phyloP scores from a whole-genome alignment of 2,888 invertebrate genomes.

The Polylopha cassiicola region DNA sequence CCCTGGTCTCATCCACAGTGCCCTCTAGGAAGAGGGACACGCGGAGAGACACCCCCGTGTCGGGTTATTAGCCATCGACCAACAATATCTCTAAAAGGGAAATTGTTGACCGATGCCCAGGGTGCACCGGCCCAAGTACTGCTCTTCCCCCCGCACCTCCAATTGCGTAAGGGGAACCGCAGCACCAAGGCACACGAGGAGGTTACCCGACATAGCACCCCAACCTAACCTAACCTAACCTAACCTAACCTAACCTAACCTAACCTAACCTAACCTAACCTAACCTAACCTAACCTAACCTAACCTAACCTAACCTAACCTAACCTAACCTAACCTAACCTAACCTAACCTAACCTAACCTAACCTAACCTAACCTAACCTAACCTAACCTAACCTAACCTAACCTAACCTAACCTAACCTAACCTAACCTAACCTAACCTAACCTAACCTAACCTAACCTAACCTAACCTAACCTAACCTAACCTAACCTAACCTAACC shows the following conservation, averaged over 20 bases:
- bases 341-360: conserved; percentile 13
- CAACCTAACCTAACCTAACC: no score
- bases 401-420: conserved; percentile 13
- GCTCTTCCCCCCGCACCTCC: no score
- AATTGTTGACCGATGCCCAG: no score
- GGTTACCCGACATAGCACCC: no score
- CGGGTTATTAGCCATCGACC: no score
- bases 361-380: conserved; percentile 13
- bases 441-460: conserved; percentile 17
- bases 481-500: conserved; percentile 17
- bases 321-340: conserved; percentile 13
- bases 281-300: conserved; percentile 13
- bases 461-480: conserved; percentile 17
- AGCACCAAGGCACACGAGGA: no score
- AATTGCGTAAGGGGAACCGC: no score
- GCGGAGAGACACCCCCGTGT: no score
- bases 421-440: conserved; percentile 16
- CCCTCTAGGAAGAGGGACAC: no score
- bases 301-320: conserved; percentile 13
- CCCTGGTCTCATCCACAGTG: no score
- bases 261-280: conserved; percentile 13
- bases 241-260: conserved; percentile 13
- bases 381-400: conserved; percentile 13
- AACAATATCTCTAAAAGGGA: no score
- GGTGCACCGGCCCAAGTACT: no score